Base-by-base conservation (phyloP, 2,797 vertebrate species). In the Myotis planiceps region DNA sequence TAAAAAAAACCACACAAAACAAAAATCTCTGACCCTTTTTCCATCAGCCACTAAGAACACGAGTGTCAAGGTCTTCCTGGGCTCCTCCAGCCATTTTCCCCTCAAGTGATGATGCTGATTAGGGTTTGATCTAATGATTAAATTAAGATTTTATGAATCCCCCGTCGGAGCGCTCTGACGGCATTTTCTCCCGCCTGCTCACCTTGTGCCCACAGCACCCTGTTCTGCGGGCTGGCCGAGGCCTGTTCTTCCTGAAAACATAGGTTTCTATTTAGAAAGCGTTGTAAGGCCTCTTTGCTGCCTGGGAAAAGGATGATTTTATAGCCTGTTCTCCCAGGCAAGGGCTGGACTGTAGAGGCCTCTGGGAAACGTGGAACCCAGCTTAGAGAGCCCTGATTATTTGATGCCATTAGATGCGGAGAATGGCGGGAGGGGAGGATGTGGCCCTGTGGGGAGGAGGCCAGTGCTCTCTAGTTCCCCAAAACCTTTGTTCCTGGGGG, bases 51-150 rank as follows among this genome's bases (percentile, higher is more conserved):
- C 96, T 98, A 98, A 98, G 98, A 97, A 98, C 97, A 97, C 97
- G 98, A 97, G 96, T 98, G 98, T 98, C 93, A 96, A 98, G 98
- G 98, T 99, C 98, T 98, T 98, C 98, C 98, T 98, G 98, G 98
- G 98, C 98, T 99, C 98, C 98, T 99, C 97, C 98, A 98, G 99
- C 98, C 98, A 97, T 98, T 98, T 98, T 98, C 98, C 99, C 98
- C 99, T 99, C 98, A 98, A 99, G 99, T 99, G 98, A 99, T 99
- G 99, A 99, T 99, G 99, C 98, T 99, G 99, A 99, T 99, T 99
- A 98, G 98, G 99, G 98, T 99, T 99, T 99, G 99, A 99, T 99
- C 99, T 99, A 99, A 99, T 99, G 99, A 99, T 99, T 99, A 99
- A 99, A 99, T 99, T 99, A 99, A 99, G 99, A 99, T 99, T 99